Conservation (phyloP, 1,140 invertebrate species). For the Drosophila bifasciata region DNA sequence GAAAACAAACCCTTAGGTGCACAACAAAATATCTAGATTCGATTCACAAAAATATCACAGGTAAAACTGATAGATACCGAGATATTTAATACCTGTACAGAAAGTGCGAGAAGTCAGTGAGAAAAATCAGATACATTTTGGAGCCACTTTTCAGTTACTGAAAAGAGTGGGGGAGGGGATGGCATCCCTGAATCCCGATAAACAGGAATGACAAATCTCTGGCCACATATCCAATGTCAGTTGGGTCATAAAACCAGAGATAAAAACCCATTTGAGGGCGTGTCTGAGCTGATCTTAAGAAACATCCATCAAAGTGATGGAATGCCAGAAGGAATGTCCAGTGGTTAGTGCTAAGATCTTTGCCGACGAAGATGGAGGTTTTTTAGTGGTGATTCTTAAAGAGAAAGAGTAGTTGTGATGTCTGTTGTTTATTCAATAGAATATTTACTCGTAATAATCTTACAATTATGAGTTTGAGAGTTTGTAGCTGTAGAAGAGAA, state of each 20-base stretch:
- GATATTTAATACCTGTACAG: conserved; percentile 35
- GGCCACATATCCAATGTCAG: conserved; percentile 56
- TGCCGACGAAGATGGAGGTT: conserved; percentile 19
- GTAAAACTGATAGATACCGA: conserved; percentile 24
- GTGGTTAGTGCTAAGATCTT: conserved; percentile 20
- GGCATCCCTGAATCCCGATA: background rate
- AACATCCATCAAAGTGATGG: conserved; percentile 49
- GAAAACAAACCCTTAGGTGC: conserved; percentile 33
- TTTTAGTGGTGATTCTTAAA: background rate
- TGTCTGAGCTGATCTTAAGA: conserved; percentile 13
- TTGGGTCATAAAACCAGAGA: conserved; percentile 35
- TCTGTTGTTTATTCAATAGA: no score
- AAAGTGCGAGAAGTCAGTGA: conserved; percentile 61
- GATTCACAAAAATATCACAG: conserved; percentile 62
- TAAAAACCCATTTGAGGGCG: conserved; percentile 35
- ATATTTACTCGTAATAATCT: no score
- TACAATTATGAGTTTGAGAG: no score
- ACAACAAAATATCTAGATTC: conserved; percentile 27
- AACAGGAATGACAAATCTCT: conserved; percentile 47
- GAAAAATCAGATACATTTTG: conserved; percentile 7
- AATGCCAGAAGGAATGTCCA: conserved; percentile 18
- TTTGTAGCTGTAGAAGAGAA: no score
- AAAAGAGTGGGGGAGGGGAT: background rate
- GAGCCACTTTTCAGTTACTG: background rate
- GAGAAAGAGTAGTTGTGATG: no score